Evolutionary conservation across 2,797 vertebrate genomes (phyloP).

Genomic region (Ficedula albicollis): DNA sequence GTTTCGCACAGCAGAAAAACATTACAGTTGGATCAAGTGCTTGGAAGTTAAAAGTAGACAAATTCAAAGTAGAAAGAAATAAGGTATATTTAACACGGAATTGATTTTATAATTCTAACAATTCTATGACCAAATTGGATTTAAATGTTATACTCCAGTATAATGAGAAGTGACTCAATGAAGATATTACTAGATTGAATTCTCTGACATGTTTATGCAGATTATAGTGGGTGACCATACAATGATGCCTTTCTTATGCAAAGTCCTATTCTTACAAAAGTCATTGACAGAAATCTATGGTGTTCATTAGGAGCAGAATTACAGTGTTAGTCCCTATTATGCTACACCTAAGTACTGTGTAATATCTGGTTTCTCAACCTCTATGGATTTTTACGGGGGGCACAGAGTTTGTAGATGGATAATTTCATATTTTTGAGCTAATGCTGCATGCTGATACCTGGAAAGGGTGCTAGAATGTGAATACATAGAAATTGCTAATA

Average conservation of each 20-base stretch:
- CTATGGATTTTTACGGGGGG: background rate
- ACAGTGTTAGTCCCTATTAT: background rate
- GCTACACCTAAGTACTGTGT: background rate
- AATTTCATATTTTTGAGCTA: background rate
- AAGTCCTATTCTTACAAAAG: background rate
- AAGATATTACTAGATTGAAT: background rate
- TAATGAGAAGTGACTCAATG: background rate
- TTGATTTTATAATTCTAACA: background rate
- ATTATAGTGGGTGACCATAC: background rate
- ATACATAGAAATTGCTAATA: background rate
- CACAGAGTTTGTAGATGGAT: background rate
- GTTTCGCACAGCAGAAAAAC: background rate
- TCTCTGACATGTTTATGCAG: background rate
- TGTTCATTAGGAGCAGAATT: background rate
- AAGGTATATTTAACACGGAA: background rate
- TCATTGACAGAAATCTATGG: background rate
- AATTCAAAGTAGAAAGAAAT: background rate
- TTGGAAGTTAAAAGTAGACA: background rate
- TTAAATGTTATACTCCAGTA: background rate
- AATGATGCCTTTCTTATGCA: conserved; percentile 1
- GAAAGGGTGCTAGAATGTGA: background rate
- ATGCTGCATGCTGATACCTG: background rate
- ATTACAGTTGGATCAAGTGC: background rate
- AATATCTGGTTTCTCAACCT: background rate
- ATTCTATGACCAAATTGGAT: background rate